Base-by-base conservation (phyloP, 2,888 invertebrate genomes). In the Lepetodrilus schrolli region DNA sequence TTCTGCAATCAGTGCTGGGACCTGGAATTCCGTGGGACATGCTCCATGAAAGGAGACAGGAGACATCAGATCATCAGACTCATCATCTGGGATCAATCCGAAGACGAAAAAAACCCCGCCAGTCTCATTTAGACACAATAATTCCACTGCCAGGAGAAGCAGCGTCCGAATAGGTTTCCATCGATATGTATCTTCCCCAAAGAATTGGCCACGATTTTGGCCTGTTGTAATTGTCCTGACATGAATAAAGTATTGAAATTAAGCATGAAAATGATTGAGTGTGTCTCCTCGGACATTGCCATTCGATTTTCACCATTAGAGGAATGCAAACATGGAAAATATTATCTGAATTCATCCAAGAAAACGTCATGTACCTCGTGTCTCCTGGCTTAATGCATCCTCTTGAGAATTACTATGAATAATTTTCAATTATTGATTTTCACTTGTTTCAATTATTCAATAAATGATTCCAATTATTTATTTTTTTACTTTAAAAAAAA, bases 231-330 rank as follows among this genome's bases (percentile, higher is more conserved):
- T 30, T 13, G 34, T 26, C 58, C 30, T 58, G 58, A 58, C 58
- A 58, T 30, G 58, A 58, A 58, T 58, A 5, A 17, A 58, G n/a
- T 30, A 58, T 26, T 17, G n/a, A 58, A 58, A 58, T 58, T 58
- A 58, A 58, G 30, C 58, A 30, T 21, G 17, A 4, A 4, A 48
- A 48, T n/a, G 17, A 20, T 8, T 47, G n/a, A 5, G 20, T 48
- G 17, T 48, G n/a, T n/a, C n/a, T n/a, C n/a, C n/a, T n/a, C n/a
- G n/a, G n/a, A n/a, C n/a, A n/a, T n/a, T n/a, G n/a, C n/a, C n/a
- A n/a, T n/a, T n/a, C n/a, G n/a, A n/a, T n/a, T n/a, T n/a, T n/a
- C n/a, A n/a, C n/a, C n/a, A n/a, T n/a, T n/a, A n/a, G n/a, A n/a
- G n/a, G n/a, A n/a, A n/a, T n/a, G n/a, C n/a, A n/a, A n/a, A n/a